A percentile compares a stretch with the other conserved stretches of the same genome.
phyloP scores from a whole-genome alignment of 2,797 vertebrate species.

The Trichosurus vulpecula region DNA sequence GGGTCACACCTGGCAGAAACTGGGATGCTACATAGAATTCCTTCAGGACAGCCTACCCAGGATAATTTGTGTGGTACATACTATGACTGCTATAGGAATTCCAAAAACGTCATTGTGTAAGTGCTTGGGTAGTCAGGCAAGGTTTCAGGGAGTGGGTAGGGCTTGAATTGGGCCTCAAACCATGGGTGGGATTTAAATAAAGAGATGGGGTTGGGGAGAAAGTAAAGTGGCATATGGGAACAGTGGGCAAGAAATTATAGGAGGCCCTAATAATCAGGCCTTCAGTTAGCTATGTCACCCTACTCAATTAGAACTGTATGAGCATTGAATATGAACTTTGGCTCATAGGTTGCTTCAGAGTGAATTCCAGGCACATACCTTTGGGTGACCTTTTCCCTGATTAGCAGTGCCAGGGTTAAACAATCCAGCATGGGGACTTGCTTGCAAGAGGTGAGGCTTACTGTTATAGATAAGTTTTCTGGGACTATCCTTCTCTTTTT shows the following conservation, averaged over 20 bases:
- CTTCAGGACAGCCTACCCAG: background rate
- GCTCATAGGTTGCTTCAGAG: conserved; percentile 57
- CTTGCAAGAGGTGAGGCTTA: background rate
- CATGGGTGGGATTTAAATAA: background rate
- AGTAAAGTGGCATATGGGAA: background rate
- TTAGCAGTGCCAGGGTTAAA: conserved; percentile 70
- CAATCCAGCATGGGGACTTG: conserved; percentile 62
- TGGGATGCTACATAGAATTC: background rate
- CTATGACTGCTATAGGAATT: background rate
- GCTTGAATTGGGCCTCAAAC: background rate
- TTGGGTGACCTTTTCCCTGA: conserved; percentile 88
- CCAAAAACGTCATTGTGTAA: background rate
- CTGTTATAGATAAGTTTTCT: background rate
- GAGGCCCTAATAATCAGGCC: background rate
- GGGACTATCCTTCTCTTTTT: background rate
- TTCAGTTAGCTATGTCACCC: background rate
- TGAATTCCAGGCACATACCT: conserved; percentile 79
- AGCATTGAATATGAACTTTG: conserved; percentile 2
- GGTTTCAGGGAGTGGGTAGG: background rate
- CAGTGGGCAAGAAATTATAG: background rate
- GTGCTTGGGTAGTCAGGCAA: background rate
- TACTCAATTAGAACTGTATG: background rate
- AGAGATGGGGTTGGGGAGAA: background rate
- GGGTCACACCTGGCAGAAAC: background rate
- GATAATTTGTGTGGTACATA: background rate